Evolutionary conservation across 2,797 vertebrate species (phyloP).

Genomic region (Cuniculus paca): DNA sequence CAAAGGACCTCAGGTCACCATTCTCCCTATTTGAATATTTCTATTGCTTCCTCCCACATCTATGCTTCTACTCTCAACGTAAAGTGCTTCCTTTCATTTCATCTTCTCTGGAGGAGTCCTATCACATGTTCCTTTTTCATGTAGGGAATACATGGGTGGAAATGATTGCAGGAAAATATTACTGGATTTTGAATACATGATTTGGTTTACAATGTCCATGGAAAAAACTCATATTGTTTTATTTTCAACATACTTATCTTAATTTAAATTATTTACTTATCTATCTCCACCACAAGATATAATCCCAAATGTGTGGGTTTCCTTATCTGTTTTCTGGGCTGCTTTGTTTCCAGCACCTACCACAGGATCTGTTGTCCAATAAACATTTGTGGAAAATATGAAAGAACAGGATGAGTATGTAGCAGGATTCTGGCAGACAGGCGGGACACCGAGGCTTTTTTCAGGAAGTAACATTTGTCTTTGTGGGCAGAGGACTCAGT

Average conservation of each 20-base stretch:
- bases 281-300: not conserved
- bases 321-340: not conserved
- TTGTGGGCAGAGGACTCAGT: not conserved
- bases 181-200: not conserved
- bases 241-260: conserved; percentile 19
- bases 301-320: not conserved
- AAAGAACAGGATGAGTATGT: not conserved
- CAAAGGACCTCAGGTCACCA: not conserved
- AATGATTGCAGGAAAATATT: not conserved
- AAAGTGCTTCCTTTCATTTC: not conserved
- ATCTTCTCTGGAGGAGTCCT: not conserved
- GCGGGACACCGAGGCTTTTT: not conserved
- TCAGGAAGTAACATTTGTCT: not conserved
- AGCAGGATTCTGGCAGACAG: not conserved
- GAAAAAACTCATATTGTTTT: not conserved
- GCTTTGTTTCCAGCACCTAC: not conserved
- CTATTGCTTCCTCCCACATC: not conserved
- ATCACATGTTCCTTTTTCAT: not conserved
- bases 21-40: not conserved
- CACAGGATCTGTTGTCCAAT: not conserved
- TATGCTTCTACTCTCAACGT: not conserved
- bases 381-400: conserved; percentile 12
- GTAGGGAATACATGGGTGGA: not conserved
- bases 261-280: conserved; percentile 38
- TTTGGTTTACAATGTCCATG: not conserved